These are phyloP conservation scores for Ictidomys tridecemlineatus DNA, from an alignment of 2,113 vertebrate genomes.

Conservation along the genomic window DNA sequence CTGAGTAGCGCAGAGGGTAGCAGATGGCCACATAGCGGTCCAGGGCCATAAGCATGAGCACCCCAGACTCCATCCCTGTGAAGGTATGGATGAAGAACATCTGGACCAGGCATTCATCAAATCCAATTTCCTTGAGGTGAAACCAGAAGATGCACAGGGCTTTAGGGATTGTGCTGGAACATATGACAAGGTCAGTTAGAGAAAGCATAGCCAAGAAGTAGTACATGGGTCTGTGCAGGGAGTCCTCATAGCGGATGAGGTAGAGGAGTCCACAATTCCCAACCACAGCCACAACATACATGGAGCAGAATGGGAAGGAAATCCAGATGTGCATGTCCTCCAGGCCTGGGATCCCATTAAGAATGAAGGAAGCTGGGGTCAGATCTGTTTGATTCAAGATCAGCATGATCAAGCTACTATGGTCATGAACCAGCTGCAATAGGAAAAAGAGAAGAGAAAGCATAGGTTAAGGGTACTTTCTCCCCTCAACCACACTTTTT, in stretches of 20 bases:
- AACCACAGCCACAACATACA: conserved; percentile 40
- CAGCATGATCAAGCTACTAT: neutral
- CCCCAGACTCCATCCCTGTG: conserved; percentile 69
- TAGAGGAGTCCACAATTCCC: conserved; percentile 65
- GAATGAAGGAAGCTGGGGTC: conserved; percentile 61
- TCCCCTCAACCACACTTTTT: too few species aligned
- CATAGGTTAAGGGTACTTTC: neutral
- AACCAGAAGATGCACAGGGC: conserved; percentile 69
- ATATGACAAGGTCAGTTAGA: conserved; percentile 41
- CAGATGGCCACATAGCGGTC: conserved; percentile 78
- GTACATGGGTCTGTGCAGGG: conserved; percentile 65
- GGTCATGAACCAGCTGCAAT: neutral
- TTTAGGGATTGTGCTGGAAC: conserved; percentile 65
- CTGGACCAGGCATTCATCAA: conserved; percentile 75
- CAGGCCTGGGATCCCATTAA: conserved; percentile 68
- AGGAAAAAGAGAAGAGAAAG: conserved; percentile 37
- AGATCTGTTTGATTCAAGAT: conserved; percentile 25
- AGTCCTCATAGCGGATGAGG: conserved; percentile 46
- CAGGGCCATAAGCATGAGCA: conserved; percentile 81
- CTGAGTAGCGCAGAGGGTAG: conserved; percentile 72
- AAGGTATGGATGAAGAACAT: conserved; percentile 81
- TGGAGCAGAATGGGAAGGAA: conserved; percentile 75
- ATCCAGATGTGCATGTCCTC: conserved; percentile 56
- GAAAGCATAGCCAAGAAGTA: conserved; percentile 85
- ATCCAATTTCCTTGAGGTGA: conserved; percentile 51